phyloP scores from a whole-genome alignment of 2,113 vertebrate genomes.

The Crotalus helleri region DNA sequence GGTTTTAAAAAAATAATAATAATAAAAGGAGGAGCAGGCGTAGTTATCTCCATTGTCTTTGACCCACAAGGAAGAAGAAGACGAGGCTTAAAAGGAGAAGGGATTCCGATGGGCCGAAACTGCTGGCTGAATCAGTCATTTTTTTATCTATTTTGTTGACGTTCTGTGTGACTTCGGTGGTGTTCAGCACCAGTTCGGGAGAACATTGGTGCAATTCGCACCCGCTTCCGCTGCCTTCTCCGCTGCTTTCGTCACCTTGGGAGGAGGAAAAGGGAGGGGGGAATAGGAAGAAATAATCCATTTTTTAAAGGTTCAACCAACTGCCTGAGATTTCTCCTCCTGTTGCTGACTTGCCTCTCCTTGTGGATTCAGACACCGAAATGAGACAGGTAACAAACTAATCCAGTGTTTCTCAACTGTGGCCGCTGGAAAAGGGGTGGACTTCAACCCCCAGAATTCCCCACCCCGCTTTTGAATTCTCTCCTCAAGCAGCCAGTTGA shows the following conservation, averaged over 20 bases:
- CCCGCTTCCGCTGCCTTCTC: slow-evolving; percentile 90
- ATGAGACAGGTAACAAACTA: neutral
- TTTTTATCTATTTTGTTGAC: slow-evolving; percentile 58
- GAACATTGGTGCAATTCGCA: slow-evolving; percentile 80
- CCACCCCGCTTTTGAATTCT: neutral
- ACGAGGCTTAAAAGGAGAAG: slow-evolving; percentile 55
- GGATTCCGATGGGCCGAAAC: slow-evolving; percentile 51
- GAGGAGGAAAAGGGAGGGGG: too few relatives aligned
- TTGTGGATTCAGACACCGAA: neutral
- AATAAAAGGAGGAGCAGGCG: slow-evolving; percentile 7
- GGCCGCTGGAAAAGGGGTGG: neutral
- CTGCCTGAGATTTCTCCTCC: neutral
- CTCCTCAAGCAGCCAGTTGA: neutral
- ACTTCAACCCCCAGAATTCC: neutral
- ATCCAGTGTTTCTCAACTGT: neutral
- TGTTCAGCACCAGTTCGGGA: slow-evolving; percentile 79
- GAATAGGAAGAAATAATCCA: neutral
- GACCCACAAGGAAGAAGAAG: slow-evolving; percentile 64
- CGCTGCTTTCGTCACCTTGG: slow-evolving; percentile 79
- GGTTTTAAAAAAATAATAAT: neutral
- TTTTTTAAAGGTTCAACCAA: neutral
- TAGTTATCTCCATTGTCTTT: slow-evolving; percentile 81
- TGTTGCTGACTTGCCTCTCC: neutral
- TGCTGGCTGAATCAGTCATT: slow-evolving; percentile 31
- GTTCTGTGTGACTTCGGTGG: slow-evolving; percentile 63